Evolutionary conservation across 2,888 invertebrate species (phyloP), one percentile per base, ranked within the genome.

Genomic region (Epirrita christyi): DNA sequence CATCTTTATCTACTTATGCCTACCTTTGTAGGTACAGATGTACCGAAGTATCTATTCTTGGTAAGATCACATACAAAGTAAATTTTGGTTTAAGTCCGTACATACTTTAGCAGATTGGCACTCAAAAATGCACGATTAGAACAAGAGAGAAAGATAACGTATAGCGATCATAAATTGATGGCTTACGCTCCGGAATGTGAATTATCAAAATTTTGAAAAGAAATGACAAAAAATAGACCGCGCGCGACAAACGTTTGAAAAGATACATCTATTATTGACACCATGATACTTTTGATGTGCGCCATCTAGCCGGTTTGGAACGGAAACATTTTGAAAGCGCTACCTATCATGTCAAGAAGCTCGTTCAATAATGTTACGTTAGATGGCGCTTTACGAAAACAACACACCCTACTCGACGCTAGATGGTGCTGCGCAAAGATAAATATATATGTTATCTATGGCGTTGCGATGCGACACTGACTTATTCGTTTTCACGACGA

Each of bases 401-500:
- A 45, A 34, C 34, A 28, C 7, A 6, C n/a, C 28, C 58, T 51
- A 66, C 44, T 61, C 44, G 6, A 50, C 58, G 34, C 21, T 21
- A 62, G 66, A 59, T 66, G 61, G 66, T 60, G 47, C 0, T 21
- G 21, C 21, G 21, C 2, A 21, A 2, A 21, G 4, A 2, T 21
- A 21, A 21, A 21, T 21, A n/a, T n/a, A n/a, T 21, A 21, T 21
- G 21, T 21, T 21, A 21, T 21, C 21, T 21, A 21, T 21, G 21
- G 21, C 21, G 21, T 4, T 21, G 21, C 21, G 21, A 21, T 37
- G 37, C 34, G 7, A 42, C 13, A 21, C 45, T 27, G 43, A 44
- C 47, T 32, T 55, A 45, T 51, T 21, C 28, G 27, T 38, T 37
- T 32, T 29, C 29, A 41, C 28, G 28, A 41, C 49, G 13, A 43